Evolutionary conservation across 2,113 vertebrate genomes (phyloP), one percentile per base, ranked within the genome.

Genomic region (Hemichromis elongatus): DNA sequence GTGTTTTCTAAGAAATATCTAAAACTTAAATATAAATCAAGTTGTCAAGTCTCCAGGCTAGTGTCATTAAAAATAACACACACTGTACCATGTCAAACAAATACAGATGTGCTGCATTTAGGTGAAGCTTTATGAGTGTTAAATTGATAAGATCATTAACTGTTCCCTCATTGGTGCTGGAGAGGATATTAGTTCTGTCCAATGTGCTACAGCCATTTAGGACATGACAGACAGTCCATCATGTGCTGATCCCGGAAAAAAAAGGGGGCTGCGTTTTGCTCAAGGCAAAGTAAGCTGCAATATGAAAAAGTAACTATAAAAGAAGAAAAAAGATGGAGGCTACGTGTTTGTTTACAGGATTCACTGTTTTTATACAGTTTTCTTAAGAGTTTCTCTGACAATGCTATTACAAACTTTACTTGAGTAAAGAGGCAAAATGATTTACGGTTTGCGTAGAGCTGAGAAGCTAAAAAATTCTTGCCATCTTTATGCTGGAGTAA

Each of bases 401-500:
- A 87, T 86, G 87, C 73, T 73, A 88, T 77, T 6, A n/a, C 70
- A 66, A 61, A 56, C 53, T 24, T 9, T 37, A 37, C 85, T 80
- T 53, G 12, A 16, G 12, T 28, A 13, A 21, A 73, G 63, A 66
- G 40, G 28, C 35, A 2, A 24, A 2, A 5, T 84, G 89, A 92
- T 92, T 92, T 88, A 94, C 56, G 18, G 80, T 87, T 83, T 52
- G 45, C 84, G 56, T 30, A 8, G 28, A 81, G 83, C 85, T 81
- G 81, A 90, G 86, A 59, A 93, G 86, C 45, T 26, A 68, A 81
- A 88, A 33, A 90, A 70, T 85, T 82, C 59, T 28, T 35, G 21
- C 90, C 33, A 82, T 88, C 84, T 85, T 37, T 56, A 85, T 14
- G 84, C 70, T 80, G 82, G 88, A 92, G 86, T 89, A 59, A 94